A percentile compares a stretch with the other conserved stretches of the same genome.
phyloP scores from a whole-genome alignment of 2,888 invertebrate genomes.

The Ptilodon capucinus region DNA sequence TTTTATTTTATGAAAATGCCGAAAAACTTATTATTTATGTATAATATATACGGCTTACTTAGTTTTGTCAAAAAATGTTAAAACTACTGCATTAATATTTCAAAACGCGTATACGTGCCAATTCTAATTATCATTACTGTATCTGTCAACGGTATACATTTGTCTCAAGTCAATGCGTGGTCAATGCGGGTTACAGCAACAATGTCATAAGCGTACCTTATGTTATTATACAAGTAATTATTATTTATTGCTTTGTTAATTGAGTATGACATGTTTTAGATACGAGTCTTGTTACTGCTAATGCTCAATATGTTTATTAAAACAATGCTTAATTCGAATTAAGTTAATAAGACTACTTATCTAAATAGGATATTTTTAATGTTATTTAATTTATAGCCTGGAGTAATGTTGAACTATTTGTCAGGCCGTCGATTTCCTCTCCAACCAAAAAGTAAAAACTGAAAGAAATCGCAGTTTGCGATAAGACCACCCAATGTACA shows the following conservation, averaged over 20 bases:
- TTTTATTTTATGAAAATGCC: too few relatives aligned
- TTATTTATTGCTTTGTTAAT: conserved; percentile 32
- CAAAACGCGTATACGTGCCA: not conserved
- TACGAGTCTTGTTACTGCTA: conserved; percentile 16
- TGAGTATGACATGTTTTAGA: conserved; percentile 25
- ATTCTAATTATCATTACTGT: conserved; percentile 1
- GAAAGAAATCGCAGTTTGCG: too few relatives aligned
- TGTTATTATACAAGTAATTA: conserved; percentile 20
- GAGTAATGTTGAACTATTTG: too few relatives aligned
- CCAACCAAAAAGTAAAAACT: too few relatives aligned
- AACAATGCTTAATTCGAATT: not conserved
- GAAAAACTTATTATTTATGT: too few relatives aligned
- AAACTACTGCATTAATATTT: not conserved
- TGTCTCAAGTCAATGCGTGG: not conserved
- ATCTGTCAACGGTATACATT: conserved; percentile 1
- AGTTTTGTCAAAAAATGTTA: not conserved
- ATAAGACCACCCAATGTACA: too few relatives aligned
- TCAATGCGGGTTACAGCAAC: not conserved
- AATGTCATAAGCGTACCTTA: conserved; percentile 9
- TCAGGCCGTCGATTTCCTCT: too few relatives aligned
- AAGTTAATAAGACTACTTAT: not conserved
- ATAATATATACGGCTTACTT: too few relatives aligned
- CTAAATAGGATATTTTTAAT: too few relatives aligned
- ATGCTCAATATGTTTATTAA: conserved; percentile 6
- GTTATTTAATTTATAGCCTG: too few relatives aligned